phyloP scores from a whole-genome alignment of 2,113 vertebrate genomes.

The Setophaga kirtlandii region DNA sequence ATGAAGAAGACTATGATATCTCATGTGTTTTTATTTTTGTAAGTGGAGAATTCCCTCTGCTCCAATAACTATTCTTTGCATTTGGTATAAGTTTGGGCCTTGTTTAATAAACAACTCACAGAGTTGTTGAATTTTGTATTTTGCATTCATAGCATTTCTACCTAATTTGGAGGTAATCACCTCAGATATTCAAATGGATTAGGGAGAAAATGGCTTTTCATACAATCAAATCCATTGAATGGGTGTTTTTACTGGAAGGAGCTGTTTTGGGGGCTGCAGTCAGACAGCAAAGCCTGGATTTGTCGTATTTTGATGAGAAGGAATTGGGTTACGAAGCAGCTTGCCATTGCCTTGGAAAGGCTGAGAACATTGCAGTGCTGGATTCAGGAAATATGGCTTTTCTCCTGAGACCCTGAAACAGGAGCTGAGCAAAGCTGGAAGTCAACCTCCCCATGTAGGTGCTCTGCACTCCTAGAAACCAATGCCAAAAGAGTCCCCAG shows the following conservation, averaged over 20 bases:
- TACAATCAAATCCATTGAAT: background rate
- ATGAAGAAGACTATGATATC: background rate
- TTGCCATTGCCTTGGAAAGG: background rate
- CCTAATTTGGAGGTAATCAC: background rate
- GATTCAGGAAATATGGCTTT: background rate
- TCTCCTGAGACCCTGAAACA: background rate
- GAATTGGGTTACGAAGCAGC: background rate
- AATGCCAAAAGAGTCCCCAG: background rate
- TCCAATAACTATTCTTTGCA: background rate
- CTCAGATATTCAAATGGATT: background rate
- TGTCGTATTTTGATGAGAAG: background rate
- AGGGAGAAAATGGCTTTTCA: background rate
- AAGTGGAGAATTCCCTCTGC: background rate
- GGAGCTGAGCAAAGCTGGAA: background rate
- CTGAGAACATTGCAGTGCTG: background rate
- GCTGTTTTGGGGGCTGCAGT: background rate
- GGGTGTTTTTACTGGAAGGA: background rate
- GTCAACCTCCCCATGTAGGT: background rate
- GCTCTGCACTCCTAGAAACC: background rate
- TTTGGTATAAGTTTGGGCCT: background rate
- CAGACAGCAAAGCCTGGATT: background rate
- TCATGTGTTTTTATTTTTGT: background rate
- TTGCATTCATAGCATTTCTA: background rate
- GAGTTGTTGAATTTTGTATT: background rate
- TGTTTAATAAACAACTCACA: background rate